Evolutionary conservation across 2,888 invertebrate species (phyloP).

Genomic region (Pammene aurita): DNA sequence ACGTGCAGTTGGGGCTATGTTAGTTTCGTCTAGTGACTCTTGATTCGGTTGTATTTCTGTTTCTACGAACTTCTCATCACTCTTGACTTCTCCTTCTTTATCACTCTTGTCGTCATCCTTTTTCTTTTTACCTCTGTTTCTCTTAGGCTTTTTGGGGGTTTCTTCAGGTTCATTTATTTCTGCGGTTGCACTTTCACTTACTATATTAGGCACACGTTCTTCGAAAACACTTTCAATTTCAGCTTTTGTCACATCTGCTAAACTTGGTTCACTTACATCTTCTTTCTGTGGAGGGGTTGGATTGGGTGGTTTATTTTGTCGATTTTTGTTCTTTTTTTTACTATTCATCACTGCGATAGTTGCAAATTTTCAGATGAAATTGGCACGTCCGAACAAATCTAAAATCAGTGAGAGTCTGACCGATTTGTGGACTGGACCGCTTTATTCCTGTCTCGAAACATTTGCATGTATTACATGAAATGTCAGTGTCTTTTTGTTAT

Average conservation of each 20-base stretch:
- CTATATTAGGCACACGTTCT: constrained; percentile 53
- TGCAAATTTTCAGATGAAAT: constrained; percentile 34
- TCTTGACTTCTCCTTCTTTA: constrained; percentile 44
- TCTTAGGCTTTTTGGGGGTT: constrained; percentile 75
- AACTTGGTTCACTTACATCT: constrained; percentile 33
- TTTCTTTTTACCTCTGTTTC: constrained; percentile 75
- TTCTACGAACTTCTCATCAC: constrained; percentile 28
- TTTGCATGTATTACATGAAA: constrained; percentile 66
- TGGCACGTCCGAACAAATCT: constrained; percentile 62
- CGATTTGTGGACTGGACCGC: constrained; percentile 64
- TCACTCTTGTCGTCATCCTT: constrained; percentile 50
- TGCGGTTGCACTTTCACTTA: constrained; percentile 47
- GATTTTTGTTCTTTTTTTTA: constrained; percentile 75
- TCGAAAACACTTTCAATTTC: constrained; percentile 50
- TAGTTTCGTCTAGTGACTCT: constrained; percentile 29
- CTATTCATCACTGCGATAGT: constrained; percentile 61
- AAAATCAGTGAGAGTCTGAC: constrained; percentile 72
- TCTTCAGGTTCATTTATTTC: constrained; percentile 48
- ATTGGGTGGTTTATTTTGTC: constrained; percentile 55
- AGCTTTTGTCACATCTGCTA: constrained; percentile 13
- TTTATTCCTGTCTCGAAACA: constrained; percentile 70
- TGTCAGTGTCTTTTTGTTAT: constrained; percentile 57
- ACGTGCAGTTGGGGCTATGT: constrained; percentile 57
- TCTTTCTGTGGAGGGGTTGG: constrained; percentile 52
- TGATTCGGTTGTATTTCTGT: constrained; percentile 35